Percentiles rank a stretch among this genome's conserved stretches.
Evolutionary conservation across 2,888 invertebrate species (phyloP).

Genomic region (Eurytoma californica): DNA sequence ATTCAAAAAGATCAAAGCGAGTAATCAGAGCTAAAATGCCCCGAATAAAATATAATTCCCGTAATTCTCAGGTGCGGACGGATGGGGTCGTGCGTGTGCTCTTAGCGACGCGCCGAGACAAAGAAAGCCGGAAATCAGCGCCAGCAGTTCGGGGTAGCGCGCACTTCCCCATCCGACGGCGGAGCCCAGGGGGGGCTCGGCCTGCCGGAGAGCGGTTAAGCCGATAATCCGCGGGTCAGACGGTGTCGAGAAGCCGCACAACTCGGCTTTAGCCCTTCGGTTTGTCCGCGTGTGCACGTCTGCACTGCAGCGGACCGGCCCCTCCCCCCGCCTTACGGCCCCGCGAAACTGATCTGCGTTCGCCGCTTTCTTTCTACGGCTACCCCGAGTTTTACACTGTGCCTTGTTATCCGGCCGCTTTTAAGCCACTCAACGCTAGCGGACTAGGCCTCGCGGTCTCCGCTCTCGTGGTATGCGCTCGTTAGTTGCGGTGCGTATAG

Average conservation of each 20-base stretch:
- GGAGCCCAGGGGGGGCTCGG: conserved; percentile 23
- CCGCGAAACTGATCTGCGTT: conserved; percentile 19
- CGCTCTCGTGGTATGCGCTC: too few species aligned
- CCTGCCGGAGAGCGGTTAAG: conserved; percentile 63
- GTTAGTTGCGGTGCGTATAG: too few species aligned
- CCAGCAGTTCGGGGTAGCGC: conserved; percentile 58
- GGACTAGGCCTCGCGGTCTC: too few species aligned
- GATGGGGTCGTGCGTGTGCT: too few species aligned
- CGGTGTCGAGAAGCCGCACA: conserved; percentile 72
- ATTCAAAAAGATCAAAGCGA: too few species aligned
- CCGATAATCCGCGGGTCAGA: conserved; percentile 74
- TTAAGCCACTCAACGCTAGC: too few species aligned
- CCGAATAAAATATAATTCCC: too few species aligned
- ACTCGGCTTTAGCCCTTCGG: conserved; percentile 62
- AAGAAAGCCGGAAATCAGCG: conserved; percentile 60
- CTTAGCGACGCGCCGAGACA: conserved; percentile 5
- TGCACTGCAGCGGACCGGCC: not conserved
- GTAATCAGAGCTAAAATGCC: too few species aligned
- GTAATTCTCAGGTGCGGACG: too few species aligned
- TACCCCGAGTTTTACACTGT: conserved; percentile 13
- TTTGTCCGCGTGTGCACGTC: conserved; percentile 4
- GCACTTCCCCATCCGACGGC: conserved; percentile 47
- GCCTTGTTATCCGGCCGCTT: not conserved
- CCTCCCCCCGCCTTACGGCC: not conserved
- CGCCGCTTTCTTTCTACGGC: conserved; percentile 25